Conservation (phyloP, 1,140 invertebrate genomes). For the Radopholus similis region DNA sequence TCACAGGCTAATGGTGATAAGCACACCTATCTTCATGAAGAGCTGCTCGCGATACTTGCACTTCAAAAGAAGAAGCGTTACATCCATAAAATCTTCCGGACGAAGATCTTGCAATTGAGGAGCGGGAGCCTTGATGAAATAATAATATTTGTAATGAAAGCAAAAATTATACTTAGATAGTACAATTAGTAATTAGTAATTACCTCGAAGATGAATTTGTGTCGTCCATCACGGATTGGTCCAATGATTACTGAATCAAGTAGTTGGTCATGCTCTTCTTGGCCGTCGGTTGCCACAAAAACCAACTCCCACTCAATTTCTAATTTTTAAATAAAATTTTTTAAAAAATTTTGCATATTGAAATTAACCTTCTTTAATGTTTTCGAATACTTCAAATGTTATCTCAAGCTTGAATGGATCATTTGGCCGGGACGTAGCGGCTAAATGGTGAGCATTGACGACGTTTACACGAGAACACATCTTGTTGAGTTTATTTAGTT, state of each 20-base stretch:
- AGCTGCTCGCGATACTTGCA: slow-evolving; percentile 77
- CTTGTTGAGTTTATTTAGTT: not conserved
- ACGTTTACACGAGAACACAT: slow-evolving; percentile 49
- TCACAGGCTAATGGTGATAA: slow-evolving; percentile 35
- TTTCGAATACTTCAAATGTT: slow-evolving; percentile 52
- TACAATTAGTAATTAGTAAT: slow-evolving; percentile 23
- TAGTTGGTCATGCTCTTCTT: slow-evolving; percentile 74
- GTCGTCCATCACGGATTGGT: slow-evolving; percentile 89
- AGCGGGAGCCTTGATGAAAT: slow-evolving; percentile 70
- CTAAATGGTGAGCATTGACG: slow-evolving; percentile 36
- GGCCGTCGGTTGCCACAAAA: slow-evolving; percentile 66
- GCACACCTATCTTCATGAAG: slow-evolving; percentile 25
- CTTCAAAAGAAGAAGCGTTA: slow-evolving; percentile 90
- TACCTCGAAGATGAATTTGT: slow-evolving; percentile 93
- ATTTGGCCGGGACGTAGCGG: slow-evolving; percentile 39
- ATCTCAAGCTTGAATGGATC: slow-evolving; percentile 50
- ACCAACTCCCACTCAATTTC: slow-evolving; percentile 39
- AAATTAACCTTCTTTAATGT: slow-evolving; percentile 39
- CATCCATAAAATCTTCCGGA: slow-evolving; percentile 87
- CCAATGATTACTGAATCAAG: slow-evolving; percentile 91
- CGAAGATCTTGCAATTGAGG: slow-evolving; percentile 89
- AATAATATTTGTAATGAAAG: not conserved
- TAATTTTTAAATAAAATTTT: not conserved
- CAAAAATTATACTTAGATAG: slow-evolving; percentile 8
- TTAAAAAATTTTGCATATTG: not conserved